Evolutionary conservation across 2,113 vertebrate genomes (phyloP).

Genomic region (Puffinus mauretanicus): DNA sequence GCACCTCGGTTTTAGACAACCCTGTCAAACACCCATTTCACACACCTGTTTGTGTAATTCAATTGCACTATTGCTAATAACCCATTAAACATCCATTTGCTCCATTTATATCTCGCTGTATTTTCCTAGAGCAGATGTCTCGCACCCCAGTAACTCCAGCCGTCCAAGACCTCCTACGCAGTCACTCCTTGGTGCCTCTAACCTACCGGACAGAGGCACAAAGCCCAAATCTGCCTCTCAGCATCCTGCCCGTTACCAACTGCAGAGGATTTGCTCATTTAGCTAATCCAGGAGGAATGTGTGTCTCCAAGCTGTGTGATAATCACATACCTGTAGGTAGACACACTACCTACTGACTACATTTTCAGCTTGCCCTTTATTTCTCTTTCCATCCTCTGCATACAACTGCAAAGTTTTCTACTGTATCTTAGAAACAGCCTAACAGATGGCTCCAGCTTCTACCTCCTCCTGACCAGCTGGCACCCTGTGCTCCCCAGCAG

Average conservation of each 20-base stretch:
- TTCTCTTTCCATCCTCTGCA: neutral
- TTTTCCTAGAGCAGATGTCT: neutral
- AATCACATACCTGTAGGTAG: neutral
- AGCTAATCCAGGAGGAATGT: neutral
- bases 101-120: neutral
- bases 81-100: neutral
- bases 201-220: neutral
- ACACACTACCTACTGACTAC: neutral
- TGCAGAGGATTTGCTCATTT: neutral
- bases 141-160: neutral
- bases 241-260: neutral
- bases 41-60: neutral
- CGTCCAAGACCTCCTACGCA: neutral
- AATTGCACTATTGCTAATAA: neutral
- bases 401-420: neutral
- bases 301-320: neutral
- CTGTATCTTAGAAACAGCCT: neutral
- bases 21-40: neutral
- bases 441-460: neutral
- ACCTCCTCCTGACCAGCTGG: neutral
- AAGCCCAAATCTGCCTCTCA: neutral
- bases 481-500: neutral
- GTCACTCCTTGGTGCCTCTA: neutral
- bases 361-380: neutral
- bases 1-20: neutral